Evolutionary conservation across 2,113 vertebrate species (phyloP).

Genomic region (Limanda limanda): DNA sequence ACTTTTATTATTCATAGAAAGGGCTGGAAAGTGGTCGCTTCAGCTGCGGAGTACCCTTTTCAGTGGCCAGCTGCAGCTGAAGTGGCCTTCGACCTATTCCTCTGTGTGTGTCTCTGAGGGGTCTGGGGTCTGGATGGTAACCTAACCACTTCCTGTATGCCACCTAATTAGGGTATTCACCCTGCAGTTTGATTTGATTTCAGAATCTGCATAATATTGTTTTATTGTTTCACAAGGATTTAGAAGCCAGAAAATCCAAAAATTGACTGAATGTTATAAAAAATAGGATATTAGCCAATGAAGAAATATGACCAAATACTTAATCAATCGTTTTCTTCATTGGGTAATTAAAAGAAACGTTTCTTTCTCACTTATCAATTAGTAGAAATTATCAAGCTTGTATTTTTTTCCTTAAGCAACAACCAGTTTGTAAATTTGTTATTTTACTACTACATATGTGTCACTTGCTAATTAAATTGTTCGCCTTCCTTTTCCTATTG

Average conservation of each 20-base stretch:
- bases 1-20: slow-evolving; percentile 36
- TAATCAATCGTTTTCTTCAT: too few species aligned
- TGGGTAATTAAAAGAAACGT: too few species aligned
- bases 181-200: slow-evolving; percentile 21
- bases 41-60: slow-evolving; percentile 54
- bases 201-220: slow-evolving; percentile 15
- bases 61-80: slow-evolving; percentile 70
- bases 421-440: too few species aligned
- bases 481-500: too few species aligned
- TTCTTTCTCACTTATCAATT: too few species aligned
- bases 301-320: too few species aligned
- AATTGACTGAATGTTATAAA: too few species aligned
- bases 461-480: background rate
- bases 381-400: too few species aligned
- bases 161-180: slow-evolving; percentile 45
- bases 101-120: slow-evolving; percentile 39
- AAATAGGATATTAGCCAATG: too few species aligned
- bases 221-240: background rate
- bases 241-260: too few species aligned
- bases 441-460: background rate
- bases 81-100: slow-evolving; percentile 64
- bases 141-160: slow-evolving; percentile 54
- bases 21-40: slow-evolving; percentile 28
- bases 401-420: too few species aligned
- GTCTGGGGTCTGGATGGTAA: slow-evolving; percentile 53